Evolutionary conservation across 2,113 vertebrate genomes (phyloP).

Genomic region (Tringa solitaria): DNA sequence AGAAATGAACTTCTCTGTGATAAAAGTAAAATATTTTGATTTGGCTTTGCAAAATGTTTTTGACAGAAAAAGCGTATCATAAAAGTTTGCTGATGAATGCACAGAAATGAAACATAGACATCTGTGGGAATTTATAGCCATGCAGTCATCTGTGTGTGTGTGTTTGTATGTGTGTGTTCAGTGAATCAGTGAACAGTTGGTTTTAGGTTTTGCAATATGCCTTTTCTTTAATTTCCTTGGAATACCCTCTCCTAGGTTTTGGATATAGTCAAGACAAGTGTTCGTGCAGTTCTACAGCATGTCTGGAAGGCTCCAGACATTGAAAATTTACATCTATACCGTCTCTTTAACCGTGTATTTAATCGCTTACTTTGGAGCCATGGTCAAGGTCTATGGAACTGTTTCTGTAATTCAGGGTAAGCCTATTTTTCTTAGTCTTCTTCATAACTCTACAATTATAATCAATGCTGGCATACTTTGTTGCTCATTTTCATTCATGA

Average conservation of each 20-base stretch:
- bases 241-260: constrained; percentile 80
- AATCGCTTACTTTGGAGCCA: constrained; percentile 95
- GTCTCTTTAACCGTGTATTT: constrained; percentile 92
- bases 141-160: background rate
- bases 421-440: background rate
- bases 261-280: constrained; percentile 92
- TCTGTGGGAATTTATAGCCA: background rate
- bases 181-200: background rate
- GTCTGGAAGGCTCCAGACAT: constrained; percentile 92
- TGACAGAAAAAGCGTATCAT: background rate
- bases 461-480: background rate
- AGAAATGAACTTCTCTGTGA: background rate
- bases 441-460: background rate
- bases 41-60: background rate
- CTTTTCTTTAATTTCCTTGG: constrained; percentile 11
- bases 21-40: constrained; percentile 13
- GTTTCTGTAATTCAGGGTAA: constrained; percentile 93
- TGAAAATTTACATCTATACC: constrained; percentile 88
- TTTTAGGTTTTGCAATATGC: background rate
- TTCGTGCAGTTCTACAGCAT: constrained; percentile 84
- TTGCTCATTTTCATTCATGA: background rate
- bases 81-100: background rate
- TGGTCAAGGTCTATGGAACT: constrained; percentile 96
- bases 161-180: background rate
- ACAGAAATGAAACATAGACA: background rate